phyloP scores from a whole-genome alignment of 2,888 invertebrate species.

The Clivina fossor region DNA sequence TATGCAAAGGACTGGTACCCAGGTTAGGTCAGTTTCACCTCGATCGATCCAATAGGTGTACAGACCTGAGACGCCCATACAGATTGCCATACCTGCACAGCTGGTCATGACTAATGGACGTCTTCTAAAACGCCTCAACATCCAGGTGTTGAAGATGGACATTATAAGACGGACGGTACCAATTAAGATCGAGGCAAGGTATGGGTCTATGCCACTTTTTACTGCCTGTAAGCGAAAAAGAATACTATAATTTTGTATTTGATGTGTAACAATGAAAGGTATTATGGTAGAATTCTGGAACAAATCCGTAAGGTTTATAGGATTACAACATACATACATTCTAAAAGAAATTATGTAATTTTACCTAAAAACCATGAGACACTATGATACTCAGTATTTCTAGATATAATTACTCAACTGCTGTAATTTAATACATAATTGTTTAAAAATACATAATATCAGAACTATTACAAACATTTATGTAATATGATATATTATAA shows the following conservation, averaged over 20 bases:
- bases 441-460: no score
- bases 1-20: conserved; percentile 57
- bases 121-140: conserved; percentile 57
- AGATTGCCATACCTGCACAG: conserved; percentile 58
- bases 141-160: conserved; percentile 60
- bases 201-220: conserved; percentile 53
- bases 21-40: conserved; percentile 48
- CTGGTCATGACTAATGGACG: conserved; percentile 58
- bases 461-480: no score
- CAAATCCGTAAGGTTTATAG: no score
- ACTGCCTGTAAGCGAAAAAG: background rate
- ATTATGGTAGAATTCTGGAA: no score
- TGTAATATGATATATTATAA: no score
- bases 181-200: conserved; percentile 60
- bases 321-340: no score
- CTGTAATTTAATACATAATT: no score
- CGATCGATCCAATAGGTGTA: conserved; percentile 56
- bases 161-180: conserved; percentile 60
- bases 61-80: conserved; percentile 60
- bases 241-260: conserved; percentile 1
- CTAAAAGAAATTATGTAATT: no score
- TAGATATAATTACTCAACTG: no score
- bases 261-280: background rate
- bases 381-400: no score
- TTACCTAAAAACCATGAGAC: no score